Evolutionary conservation across 2,888 invertebrate species (phyloP), one percentile per base, ranked within the genome.

Genomic region (Heliconius ismenius): DNA sequence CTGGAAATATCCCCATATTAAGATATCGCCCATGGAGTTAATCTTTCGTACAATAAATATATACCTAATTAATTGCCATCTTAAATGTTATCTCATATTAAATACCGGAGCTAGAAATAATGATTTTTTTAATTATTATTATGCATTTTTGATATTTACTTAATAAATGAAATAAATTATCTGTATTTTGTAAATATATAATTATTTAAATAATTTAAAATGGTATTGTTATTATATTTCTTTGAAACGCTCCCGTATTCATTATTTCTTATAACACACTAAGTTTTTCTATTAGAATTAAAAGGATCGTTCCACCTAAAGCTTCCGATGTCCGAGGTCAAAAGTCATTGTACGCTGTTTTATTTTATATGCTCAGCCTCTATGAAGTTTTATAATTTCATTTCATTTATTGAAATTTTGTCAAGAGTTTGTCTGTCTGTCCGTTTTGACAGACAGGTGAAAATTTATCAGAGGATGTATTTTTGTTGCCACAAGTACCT

Each of bases 321-420:
- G 64, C n/a, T 65, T 36, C n/a, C 21, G 65, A 39, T n/a, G 39
- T 13, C 13, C 36, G 36, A 65, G 65, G 65, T 65, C 65, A 65
- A 39, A 65, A 39, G 65, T 65, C 65, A 11, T 65, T 65, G 65
- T 6, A 65, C 65, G 36, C 39, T 24, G n/a, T 24, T 36, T 36
- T 39, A 39, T n/a, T 65, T 36, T 64, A 64, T n/a, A 65, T n/a
- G 36, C 21, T 36, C 36, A 36, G 36, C n/a, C 36, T 65, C 32
- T 64, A 64, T 64, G 21, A 64, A 64, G 2, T 32, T 32, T 28
- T 64, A 26, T 26, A 26, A 15, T 39, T 39, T 39, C 11, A 39
- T 39, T 39, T 39, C 11, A 2, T 39, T 39, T 39, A 39, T 39
- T 39, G 32, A 32, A 7, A 15, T 15, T 43, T 43, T 15, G 43